phyloP scores from a whole-genome alignment of 2,797 vertebrate species.

The Poecilia picta region DNA sequence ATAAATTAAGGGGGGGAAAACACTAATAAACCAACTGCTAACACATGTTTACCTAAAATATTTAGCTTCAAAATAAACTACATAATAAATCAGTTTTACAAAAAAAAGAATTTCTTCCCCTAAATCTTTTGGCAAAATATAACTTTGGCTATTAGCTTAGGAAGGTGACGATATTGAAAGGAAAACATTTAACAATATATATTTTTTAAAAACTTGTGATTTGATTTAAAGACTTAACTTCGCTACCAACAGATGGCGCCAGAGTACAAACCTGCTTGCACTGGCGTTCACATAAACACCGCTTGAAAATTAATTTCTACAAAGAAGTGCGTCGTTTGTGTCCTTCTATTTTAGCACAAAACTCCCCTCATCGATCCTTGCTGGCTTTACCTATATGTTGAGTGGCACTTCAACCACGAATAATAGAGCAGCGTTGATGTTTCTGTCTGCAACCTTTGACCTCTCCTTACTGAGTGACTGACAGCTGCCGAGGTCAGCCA shows the following conservation, averaged over 20 bases:
- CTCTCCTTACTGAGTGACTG: conserved; percentile 73
- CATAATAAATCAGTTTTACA: background rate
- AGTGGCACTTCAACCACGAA: background rate
- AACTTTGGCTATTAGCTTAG: too few species aligned
- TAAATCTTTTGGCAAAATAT: too few species aligned
- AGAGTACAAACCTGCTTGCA: conserved; percentile 33
- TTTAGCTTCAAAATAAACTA: background rate
- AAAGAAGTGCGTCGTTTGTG: background rate
- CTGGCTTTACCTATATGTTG: background rate
- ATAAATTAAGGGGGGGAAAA: background rate
- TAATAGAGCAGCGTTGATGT: background rate
- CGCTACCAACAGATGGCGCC: conserved; percentile 60
- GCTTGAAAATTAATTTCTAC: background rate
- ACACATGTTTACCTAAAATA: background rate
- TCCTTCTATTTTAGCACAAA: background rate
- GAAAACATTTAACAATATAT: background rate
- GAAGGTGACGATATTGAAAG: background rate
- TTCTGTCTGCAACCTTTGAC: background rate
- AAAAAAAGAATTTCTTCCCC: too few species aligned
- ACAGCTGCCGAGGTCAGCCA: conserved; percentile 65
- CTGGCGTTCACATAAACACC: background rate
- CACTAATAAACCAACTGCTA: background rate
- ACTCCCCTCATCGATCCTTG: background rate
- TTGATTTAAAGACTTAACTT: background rate
- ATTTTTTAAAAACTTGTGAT: background rate